Evolutionary conservation across 2,113 vertebrate species (phyloP), one percentile per base, ranked within the genome.

Genomic region (Lampris incognitus): DNA sequence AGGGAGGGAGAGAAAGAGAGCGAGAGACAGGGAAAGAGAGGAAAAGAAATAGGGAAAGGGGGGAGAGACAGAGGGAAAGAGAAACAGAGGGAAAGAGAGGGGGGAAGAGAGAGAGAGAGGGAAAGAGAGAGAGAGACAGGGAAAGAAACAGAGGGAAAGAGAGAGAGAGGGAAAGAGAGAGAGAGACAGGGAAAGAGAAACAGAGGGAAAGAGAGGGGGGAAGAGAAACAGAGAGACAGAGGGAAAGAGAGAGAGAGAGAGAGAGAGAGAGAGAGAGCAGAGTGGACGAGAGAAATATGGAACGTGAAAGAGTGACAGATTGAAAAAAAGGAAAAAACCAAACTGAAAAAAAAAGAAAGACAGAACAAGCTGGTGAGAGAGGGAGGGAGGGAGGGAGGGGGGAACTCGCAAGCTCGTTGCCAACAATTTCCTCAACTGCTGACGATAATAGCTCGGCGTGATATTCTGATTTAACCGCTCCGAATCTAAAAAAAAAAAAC

Each of bases 381-480:
- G 55, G 50, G 52, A 56, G 63, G 3, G 51, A 62, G 13, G 5
- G 55, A 38, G 36, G 5, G 6, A 46, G 39, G 3, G 5, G 11
- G 2, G 46, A 36, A 13, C 1, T 6, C 3, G 24, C 8, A 73
- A 37, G 66, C 57, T 36, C 76, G 73, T 50, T 78, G 86, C 76
- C 86, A 88, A 63, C 72, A n/a, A 78, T 76, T 71, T 79, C 75
- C 73, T 83, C 54, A 81, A 82, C 77, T 79, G 81, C 72, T 9
- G 24, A 79, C 67, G 70, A 86, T 88, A 86, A 88, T 82, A 76
- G 82, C 78, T 66, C 56, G 51, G 82, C 71, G 85, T 88, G 85
- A 88, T 87, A 76, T 86, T 75, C 74, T 63, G 71, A 86, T 85
- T 81, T 83, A 70, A 81, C 70, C 72, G 86, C 82, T 87, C 84